phyloP scores from a whole-genome alignment of 2,797 vertebrate species.

The Gouania willdenowi region DNA sequence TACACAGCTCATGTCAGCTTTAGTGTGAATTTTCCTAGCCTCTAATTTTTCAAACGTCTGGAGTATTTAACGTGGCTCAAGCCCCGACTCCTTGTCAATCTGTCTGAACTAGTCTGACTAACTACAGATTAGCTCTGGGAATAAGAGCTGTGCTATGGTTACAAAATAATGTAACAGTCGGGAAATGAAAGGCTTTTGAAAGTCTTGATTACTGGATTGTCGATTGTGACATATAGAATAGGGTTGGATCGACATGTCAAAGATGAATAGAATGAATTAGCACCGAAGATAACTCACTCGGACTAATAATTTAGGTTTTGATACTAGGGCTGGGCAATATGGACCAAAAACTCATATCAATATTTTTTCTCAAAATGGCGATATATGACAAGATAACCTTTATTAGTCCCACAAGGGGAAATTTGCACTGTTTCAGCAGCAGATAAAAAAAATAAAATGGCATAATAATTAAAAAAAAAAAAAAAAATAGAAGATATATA shows the following conservation, averaged over 20 bases:
- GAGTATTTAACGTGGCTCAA: conserved; percentile 11
- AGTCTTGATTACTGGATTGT: conserved; percentile 24
- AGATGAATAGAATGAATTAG: conserved; percentile 10
- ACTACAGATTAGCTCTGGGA: conserved; percentile 52
- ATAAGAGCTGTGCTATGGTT: conserved; percentile 11
- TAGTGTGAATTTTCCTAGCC: conserved; percentile 1
- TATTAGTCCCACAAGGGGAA: not conserved
- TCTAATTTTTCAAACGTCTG: conserved; percentile 26
- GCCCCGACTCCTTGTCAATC: conserved; percentile 10
- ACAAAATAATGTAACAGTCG: conserved; percentile 5
- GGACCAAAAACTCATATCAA: too few relatives aligned
- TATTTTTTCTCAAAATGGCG: too few relatives aligned
- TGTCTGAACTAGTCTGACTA: conserved; percentile 23
- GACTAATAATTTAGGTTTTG: conserved; percentile 7
- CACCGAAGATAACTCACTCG: not conserved
- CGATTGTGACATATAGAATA: conserved; percentile 12
- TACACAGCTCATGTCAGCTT: conserved; percentile 6
- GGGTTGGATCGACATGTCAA: conserved; percentile 5
- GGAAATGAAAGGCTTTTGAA: conserved; percentile 7
- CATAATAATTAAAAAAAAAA: too few relatives aligned
- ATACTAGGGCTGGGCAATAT: too few relatives aligned
- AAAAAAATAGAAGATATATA: too few relatives aligned
- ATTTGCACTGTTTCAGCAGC: not conserved
- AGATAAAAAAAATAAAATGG: too few relatives aligned
- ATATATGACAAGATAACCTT: conserved; percentile 1